Evolutionary conservation across 2,113 vertebrate genomes (phyloP).

Genomic region (Actenoides hombroni): DNA sequence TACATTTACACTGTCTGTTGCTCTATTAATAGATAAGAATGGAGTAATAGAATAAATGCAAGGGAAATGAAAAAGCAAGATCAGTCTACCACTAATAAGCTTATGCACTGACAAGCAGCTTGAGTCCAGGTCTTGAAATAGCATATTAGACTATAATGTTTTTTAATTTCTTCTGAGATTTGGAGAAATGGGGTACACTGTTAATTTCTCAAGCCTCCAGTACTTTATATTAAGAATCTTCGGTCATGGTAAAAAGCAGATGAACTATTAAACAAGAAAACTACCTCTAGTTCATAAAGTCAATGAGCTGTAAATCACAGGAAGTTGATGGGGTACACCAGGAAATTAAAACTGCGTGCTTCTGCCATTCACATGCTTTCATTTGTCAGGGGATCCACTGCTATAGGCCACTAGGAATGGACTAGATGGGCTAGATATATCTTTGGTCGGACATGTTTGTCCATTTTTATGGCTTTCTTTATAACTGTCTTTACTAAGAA

Average conservation of each 20-base stretch:
- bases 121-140: conserved; percentile 32
- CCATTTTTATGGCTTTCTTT: neutral
- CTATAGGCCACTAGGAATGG: neutral
- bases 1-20: neutral
- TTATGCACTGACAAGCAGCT: conserved; percentile 10
- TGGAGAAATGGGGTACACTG: neutral
- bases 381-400: neutral
- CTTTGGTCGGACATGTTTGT: neutral
- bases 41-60: conserved; percentile 27
- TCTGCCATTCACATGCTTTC: neutral
- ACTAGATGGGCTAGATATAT: neutral
- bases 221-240: conserved; percentile 37
- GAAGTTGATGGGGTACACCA: neutral
- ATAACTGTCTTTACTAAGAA: conserved; percentile 24
- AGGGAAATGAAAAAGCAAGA: neutral
- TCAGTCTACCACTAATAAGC: conserved; percentile 3
- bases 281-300: neutral
- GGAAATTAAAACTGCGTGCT: neutral
- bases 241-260: neutral
- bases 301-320: neutral
- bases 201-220: conserved; percentile 38
- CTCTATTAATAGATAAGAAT: conserved; percentile 43
- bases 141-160: conserved; percentile 19
- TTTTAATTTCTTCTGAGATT: neutral
- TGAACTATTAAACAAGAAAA: neutral